Conservation (phyloP, 92 coral and sea anemone genomes). For the Zoanthus solanderi region DNA sequence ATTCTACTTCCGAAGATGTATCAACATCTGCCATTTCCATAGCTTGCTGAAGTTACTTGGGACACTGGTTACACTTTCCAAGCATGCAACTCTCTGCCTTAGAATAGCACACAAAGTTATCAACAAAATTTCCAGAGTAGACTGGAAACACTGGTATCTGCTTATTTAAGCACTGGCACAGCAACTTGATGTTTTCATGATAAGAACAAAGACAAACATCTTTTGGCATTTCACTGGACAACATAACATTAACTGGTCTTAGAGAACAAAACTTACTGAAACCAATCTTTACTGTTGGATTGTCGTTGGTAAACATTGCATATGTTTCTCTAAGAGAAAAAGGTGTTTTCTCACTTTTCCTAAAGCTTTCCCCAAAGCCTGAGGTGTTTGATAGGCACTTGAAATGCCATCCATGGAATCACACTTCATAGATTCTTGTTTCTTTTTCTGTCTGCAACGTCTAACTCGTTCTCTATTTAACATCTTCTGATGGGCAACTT, state of each 20-base stretch:
- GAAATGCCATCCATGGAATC: no score
- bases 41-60: not conserved
- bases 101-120: conserved; percentile 67
- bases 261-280: conserved; percentile 66
- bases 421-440: no score
- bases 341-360: not conserved
- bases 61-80: conserved; percentile 65
- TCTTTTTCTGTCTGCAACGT: not conserved
- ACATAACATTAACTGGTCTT: conserved; percentile 62
- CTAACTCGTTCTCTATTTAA: not conserved
- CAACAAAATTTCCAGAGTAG: conserved; percentile 62
- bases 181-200: conserved; percentile 46
- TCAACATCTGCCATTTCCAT: not conserved
- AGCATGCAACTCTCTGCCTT: conserved; percentile 73
- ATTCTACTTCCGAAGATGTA: no score
- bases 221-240: conserved; percentile 47
- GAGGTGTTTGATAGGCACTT: conserved; percentile 11
- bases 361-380: conserved; percentile 8
- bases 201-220: conserved; percentile 60
- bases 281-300: conserved; percentile 58
- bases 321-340: conserved; percentile 52
- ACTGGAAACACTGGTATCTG: conserved; percentile 41
- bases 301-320: conserved; percentile 58
- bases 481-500: not conserved
- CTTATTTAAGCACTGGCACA: conserved; percentile 61